Conservation (phyloP, 2,113 vertebrate species). For the Garra rufa region DNA sequence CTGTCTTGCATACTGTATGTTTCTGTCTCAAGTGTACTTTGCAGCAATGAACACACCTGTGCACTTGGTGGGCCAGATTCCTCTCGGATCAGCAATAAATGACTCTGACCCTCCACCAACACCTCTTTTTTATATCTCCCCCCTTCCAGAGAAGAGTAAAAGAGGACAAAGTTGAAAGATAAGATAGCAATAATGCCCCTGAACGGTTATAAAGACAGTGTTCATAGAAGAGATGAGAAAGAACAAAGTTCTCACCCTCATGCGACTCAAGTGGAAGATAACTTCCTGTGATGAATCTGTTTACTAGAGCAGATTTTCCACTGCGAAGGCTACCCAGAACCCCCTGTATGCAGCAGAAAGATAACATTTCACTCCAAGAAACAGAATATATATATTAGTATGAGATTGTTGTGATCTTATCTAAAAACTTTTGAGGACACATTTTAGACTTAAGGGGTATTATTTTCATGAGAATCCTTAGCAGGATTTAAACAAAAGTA, state of each 20-base stretch:
- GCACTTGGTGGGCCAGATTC: conserved; percentile 85
- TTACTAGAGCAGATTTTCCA: conserved; percentile 89
- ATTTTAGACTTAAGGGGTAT: not conserved
- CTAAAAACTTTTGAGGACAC: not conserved
- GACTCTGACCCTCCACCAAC: conserved; percentile 89
- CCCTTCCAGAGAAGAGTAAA: conserved; percentile 72
- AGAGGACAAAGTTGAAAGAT: not conserved
- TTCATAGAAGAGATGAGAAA: not conserved
- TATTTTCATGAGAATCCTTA: not conserved
- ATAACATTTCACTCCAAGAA: conserved; percentile 20
- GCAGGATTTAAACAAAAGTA: conserved; percentile 6
- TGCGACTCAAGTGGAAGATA: conserved; percentile 86
- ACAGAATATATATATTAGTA: not conserved
- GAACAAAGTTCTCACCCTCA: conserved; percentile 77
- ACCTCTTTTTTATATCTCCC: conserved; percentile 95
- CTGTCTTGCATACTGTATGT: not conserved
- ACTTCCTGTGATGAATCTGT: conserved; percentile 92
- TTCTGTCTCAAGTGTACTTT: not conserved
- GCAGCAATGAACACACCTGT: conserved; percentile 75
- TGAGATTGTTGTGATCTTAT: not conserved
- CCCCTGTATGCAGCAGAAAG: conserved; percentile 75
- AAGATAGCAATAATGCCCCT: not conserved
- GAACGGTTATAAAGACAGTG: not conserved
- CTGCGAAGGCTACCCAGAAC: conserved; percentile 88
- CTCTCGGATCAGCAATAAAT: conserved; percentile 92